phyloP scores from a whole-genome alignment of 2,797 vertebrate species.

The Botia kubotai region DNA sequence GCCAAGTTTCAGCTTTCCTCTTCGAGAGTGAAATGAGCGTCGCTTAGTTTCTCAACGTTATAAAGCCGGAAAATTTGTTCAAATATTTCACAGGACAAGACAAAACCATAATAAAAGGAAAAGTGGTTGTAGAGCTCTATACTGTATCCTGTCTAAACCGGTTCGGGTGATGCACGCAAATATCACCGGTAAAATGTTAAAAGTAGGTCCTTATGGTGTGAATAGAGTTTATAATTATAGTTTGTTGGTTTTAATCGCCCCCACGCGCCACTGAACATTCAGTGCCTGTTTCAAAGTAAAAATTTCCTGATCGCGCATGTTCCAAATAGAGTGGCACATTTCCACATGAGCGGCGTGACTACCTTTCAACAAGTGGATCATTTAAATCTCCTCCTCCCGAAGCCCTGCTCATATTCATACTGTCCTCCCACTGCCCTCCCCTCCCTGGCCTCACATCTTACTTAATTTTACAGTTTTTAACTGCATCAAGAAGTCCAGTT shows the following conservation, averaged over 20 bases:
- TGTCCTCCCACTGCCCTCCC: conserved; percentile 62
- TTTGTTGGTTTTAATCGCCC: conserved; percentile 18
- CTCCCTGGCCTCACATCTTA: conserved; percentile 57
- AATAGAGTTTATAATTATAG: neutral
- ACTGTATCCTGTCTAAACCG: no score
- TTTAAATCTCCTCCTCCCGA: conserved; percentile 79
- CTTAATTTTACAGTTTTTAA: conserved; percentile 37
- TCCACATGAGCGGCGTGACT: conserved; percentile 76
- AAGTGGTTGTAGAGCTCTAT: no score
- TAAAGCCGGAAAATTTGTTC: neutral
- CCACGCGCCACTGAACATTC: conserved; percentile 10
- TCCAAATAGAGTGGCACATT: conserved; percentile 68
- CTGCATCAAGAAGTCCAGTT: neutral
- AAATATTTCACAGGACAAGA: neutral
- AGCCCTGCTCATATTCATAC: conserved; percentile 42
- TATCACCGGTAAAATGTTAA: neutral
- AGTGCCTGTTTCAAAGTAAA: conserved; percentile 40
- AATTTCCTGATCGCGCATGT: conserved; percentile 62
- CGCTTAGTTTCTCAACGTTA: conserved; percentile 68
- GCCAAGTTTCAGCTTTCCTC: conserved; percentile 50
- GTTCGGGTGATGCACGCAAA: neutral
- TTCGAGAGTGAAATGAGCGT: conserved; percentile 53
- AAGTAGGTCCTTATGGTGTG: neutral
- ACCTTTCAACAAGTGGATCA: conserved; percentile 73
- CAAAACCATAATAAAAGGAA: neutral